phyloP scores from a whole-genome alignment of 2,888 invertebrate species.

The Erynnis tages region DNA sequence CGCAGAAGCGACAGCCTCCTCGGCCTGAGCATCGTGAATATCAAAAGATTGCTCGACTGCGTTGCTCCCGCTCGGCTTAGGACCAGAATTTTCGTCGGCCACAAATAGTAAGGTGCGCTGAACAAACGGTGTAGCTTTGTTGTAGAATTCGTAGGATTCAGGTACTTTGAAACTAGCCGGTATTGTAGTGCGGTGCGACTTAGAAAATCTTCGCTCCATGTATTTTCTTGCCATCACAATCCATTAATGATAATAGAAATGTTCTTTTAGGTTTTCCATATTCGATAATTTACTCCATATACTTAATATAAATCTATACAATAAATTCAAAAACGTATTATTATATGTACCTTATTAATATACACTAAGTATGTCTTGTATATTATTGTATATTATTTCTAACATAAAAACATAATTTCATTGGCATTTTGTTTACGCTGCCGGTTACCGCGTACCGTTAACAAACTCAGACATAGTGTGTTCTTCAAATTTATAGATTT shows the following conservation, averaged over 20 bases:
- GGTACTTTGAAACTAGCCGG: constrained; percentile 73
- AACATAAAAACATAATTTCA: constrained; percentile 4
- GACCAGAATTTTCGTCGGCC: constrained; percentile 71
- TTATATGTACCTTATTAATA: no score
- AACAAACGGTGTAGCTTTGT: constrained; percentile 77
- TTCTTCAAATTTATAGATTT: constrained; percentile 43
- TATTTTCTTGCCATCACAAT: constrained; percentile 79
- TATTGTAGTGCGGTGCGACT: constrained; percentile 72
- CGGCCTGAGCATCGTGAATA: constrained; percentile 42
- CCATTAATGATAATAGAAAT: constrained; percentile 32
- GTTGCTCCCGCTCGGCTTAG: constrained; percentile 53
- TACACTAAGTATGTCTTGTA: no score
- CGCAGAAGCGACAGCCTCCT: constrained; percentile 48
- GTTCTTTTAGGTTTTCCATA: neutral
- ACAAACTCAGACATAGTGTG: neutral
- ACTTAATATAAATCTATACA: no score
- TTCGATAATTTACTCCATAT: neutral
- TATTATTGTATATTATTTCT: no score
- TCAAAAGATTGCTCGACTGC: constrained; percentile 24
- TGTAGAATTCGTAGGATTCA: constrained; percentile 74
- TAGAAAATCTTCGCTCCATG: constrained; percentile 77
- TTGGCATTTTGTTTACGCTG: no score
- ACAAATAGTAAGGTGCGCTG: constrained; percentile 74
- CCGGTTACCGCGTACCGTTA: no score
- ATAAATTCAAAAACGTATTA: no score